These are phyloP conservation scores for Leptonema lineaticorne DNA, from an alignment of 1,140 invertebrate species.

Conservation along the genomic window DNA sequence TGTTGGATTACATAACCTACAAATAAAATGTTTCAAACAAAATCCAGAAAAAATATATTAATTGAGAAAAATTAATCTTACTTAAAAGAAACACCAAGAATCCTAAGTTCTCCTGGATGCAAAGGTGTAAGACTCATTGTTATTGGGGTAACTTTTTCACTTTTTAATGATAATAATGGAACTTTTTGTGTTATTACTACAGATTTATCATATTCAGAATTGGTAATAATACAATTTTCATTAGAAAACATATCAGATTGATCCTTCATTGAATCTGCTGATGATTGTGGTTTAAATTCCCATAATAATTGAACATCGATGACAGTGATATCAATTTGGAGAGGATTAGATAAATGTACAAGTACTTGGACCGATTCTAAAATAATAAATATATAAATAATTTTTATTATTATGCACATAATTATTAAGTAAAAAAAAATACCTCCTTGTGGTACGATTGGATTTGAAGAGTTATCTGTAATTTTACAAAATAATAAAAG, in stretches of 20 bases:
- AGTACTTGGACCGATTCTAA: slow-evolving; percentile 80
- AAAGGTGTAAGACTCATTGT: slow-evolving; percentile 51
- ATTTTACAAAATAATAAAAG: slow-evolving; percentile 66
- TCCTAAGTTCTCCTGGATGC: slow-evolving; percentile 47
- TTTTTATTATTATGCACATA: slow-evolving; percentile 18
- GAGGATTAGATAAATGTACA: slow-evolving; percentile 74
- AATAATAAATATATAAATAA: slow-evolving; percentile 19
- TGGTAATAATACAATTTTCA: slow-evolving; percentile 48
- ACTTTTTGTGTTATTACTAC: slow-evolving; percentile 51
- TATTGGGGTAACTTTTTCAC: slow-evolving; percentile 48
- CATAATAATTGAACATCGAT: slow-evolving; percentile 78
- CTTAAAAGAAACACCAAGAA: slow-evolving; percentile 52
- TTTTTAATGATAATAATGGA: slow-evolving; percentile 47
- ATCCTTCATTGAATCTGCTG: slow-evolving; percentile 45
- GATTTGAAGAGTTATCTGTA: slow-evolving; percentile 66
- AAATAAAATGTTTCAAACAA: slow-evolving; percentile 29
- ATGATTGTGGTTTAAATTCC: slow-evolving; percentile 58
- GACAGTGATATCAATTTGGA: slow-evolving; percentile 74
- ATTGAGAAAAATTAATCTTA: slow-evolving; percentile 49
- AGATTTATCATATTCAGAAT: slow-evolving; percentile 46
- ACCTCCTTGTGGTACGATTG: slow-evolving; percentile 72
- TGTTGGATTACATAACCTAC: slow-evolving; percentile 47
- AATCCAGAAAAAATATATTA: slow-evolving; percentile 44
- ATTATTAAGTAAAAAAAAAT: slow-evolving; percentile 19
- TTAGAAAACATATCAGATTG: slow-evolving; percentile 45